Conservation (phyloP, 2,113 vertebrate species). For the Oncorhynchus tshawytscha region DNA sequence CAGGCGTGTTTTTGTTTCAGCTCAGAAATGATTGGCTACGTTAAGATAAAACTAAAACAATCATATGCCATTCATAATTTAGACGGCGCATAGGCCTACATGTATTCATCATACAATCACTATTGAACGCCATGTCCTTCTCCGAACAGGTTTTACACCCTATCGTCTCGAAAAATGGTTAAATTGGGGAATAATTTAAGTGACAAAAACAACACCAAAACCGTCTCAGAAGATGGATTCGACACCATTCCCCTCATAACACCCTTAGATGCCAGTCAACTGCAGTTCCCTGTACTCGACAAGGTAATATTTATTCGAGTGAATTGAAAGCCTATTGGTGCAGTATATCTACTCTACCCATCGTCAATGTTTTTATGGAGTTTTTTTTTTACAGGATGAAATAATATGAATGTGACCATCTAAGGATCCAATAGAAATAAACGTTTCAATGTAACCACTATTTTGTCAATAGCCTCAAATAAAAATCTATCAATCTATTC, state of each 20-base stretch:
- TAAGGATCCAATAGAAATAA: too few species aligned
- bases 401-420: too few species aligned
- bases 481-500: too few species aligned
- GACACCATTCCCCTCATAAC: constrained; percentile 95
- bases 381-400: too few species aligned
- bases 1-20: neutral
- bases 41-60: too few species aligned
- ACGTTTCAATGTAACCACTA: too few species aligned
- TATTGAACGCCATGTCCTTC: neutral
- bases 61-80: neutral
- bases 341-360: too few species aligned
- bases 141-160: constrained; percentile 21
- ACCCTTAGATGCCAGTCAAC: constrained; percentile 91
- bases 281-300: constrained; percentile 90
- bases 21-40: too few species aligned
- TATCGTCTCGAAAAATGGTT: constrained; percentile 77
- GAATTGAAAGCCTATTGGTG: neutral
- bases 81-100: neutral
- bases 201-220: constrained; percentile 85
- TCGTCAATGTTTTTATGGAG: too few species aligned
- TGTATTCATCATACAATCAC: neutral
- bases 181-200: constrained; percentile 93
- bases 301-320: constrained; percentile 76
- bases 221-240: constrained; percentile 87
- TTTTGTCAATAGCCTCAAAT: too few species aligned